Base-by-base conservation (phyloP, 2,888 invertebrate species). In the Sphaerophoria rueppellii region DNA sequence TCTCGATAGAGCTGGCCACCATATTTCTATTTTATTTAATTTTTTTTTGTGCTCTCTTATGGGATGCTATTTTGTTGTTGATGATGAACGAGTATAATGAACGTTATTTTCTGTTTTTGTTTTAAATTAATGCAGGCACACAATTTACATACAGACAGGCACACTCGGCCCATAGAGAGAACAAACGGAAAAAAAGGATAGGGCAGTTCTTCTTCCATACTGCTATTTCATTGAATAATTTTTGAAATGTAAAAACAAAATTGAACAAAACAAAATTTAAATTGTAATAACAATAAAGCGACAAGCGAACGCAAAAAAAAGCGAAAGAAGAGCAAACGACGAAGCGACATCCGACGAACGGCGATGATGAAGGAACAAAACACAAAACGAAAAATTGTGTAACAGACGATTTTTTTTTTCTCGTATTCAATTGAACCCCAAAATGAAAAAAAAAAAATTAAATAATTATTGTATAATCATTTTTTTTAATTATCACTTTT, bases 301-400 rank as follows among this genome's bases (percentile, higher is more conserved):
- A 65, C 37, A 65, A 65, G 54, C 40, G 37, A 6, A 16, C n/a
- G 35, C 34, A 55, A n/a, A 37, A 65, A 35, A 24, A 40, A 67
- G 54, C 35, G 52, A 67, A 67, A 65, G 37, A 52, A 67, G 40
- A 67, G 37, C n/a, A 32, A 67, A 43, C 43, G 32, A 61, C 16
- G 43, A 71, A 37, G 50, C 52, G 35, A 75, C 24, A 24, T 24
- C 24, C 24, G 24, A 24, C 24, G 24, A 24, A 24, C 32, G 32
- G 60, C 61, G 24, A 74, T 48, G 54, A 65, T 14, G 12, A 70
- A 48, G 73, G 63, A 72, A 69, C 63, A 81, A 54, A 80, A 75
- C 75, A 79, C 73, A 73, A 76, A 81, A 71, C 57, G 65, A 81
- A 67, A 43, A 81, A 81, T 85, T 85, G 85, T 85, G 85, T 85